Conservation (phyloP, 2,113 vertebrate species). For the Aegithalos caudatus region DNA sequence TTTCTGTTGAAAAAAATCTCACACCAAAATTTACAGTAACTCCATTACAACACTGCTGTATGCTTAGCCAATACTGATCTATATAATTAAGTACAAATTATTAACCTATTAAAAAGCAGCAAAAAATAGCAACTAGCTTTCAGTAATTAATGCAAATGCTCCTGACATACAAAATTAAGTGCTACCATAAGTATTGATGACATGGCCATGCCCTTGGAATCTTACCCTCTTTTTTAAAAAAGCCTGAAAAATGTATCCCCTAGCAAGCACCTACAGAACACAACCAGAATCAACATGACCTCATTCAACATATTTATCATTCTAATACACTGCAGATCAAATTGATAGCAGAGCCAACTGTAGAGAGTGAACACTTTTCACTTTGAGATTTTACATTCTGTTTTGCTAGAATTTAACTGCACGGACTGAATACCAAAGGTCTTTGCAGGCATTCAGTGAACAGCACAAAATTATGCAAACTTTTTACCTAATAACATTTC, state of each 20-base stretch:
- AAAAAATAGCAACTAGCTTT: neutral
- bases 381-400: neutral
- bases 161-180: neutral
- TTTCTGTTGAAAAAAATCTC: neutral
- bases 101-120: neutral
- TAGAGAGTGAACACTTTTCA: neutral
- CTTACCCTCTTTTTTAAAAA: neutral
- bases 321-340: neutral
- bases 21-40: neutral
- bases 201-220: neutral
- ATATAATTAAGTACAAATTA: neutral
- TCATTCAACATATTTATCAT: neutral
- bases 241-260: neutral
- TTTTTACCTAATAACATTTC: neutral
- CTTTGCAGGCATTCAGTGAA: neutral
- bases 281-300: neutral
- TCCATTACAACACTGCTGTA: neutral
- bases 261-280: neutral
- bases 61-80: neutral
- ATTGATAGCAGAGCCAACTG: neutral
- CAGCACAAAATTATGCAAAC: neutral
- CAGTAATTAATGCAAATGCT: neutral
- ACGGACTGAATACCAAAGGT: fast-evolving
- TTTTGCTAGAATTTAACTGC: neutral
- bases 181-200: neutral